A percentile compares a stretch with the other conserved stretches of the same genome.
Evolutionary conservation across 2,797 vertebrate genomes (phyloP).

Genomic region (Chloroceryle amazona): DNA sequence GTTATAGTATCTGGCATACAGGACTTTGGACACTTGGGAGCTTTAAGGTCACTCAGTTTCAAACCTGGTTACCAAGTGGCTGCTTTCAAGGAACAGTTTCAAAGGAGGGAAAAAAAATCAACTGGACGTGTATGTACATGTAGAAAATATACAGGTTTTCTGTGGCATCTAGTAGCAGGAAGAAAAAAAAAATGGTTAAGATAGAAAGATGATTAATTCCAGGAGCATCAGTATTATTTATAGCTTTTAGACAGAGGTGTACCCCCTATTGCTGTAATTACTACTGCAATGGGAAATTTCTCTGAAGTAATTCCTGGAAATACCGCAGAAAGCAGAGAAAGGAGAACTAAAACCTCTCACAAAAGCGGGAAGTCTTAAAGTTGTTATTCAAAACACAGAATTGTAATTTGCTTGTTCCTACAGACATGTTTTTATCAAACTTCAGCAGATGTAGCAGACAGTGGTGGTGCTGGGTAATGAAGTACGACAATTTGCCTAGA

Average conservation of each 20-base stretch:
- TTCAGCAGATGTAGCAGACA: neutral
- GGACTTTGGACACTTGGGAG: neutral
- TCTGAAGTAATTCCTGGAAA: neutral
- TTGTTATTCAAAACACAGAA: neutral
- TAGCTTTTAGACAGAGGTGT: neutral
- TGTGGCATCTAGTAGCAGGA: neutral
- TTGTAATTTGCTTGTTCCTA: neutral
- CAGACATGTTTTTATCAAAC: neutral
- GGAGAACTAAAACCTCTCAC: neutral
- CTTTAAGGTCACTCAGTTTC: neutral
- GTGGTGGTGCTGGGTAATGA: neutral
- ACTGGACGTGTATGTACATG: rapidly evolving
- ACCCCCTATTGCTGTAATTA: neutral
- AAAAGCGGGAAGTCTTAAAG: neutral
- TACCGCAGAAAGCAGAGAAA: neutral
- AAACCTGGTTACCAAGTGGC: neutral
- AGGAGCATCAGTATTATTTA: neutral
- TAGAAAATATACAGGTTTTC: neutral
- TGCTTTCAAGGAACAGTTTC: neutral
- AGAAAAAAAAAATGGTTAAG: neutral
- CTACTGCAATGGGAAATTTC: neutral
- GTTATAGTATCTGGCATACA: neutral
- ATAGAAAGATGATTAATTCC: neutral
- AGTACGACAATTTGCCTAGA: rapidly evolving
- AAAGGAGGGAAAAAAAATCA: neutral